Evolutionary conservation across 2,113 vertebrate genomes (phyloP).

Genomic region (Pelvicachromis taeniatus): DNA sequence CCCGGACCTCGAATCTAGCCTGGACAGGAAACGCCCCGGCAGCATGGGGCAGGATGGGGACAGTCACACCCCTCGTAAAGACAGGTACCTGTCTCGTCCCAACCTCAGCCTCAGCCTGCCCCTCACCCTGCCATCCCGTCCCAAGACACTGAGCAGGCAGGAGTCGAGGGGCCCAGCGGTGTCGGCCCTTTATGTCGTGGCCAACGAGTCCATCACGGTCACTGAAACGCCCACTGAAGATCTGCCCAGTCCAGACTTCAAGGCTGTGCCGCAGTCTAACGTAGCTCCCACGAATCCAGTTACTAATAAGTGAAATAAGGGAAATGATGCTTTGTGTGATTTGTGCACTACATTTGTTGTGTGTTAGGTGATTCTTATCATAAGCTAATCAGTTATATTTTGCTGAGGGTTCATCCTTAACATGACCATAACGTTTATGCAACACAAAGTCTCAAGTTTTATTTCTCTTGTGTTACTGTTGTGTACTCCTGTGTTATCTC

Average conservation of each 20-base stretch:
- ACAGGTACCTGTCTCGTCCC: conserved; percentile 83
- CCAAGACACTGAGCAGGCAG: conserved; percentile 67
- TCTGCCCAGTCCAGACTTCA: conserved; percentile 60
- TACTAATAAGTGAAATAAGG: conserved; percentile 11
- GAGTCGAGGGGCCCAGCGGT: conserved; percentile 63
- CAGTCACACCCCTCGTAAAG: conserved; percentile 85
- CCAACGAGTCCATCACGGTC: conserved; percentile 73
- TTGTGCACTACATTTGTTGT: conserved; percentile 24
- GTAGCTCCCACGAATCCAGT: not conserved
- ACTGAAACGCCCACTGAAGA: conserved; percentile 66
- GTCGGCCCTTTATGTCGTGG: conserved; percentile 75
- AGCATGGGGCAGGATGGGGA: conserved; percentile 88
- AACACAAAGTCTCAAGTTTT: not conserved
- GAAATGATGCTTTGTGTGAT: conserved; percentile 25
- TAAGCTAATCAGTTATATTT: conserved; percentile 19
- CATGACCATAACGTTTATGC: not conserved
- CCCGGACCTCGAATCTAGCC: conserved; percentile 73
- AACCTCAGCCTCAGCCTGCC: conserved; percentile 69
- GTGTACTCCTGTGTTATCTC: conserved; percentile 50
- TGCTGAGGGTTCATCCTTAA: conserved; percentile 5
- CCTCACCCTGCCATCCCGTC: conserved; percentile 53
- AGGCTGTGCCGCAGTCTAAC: conserved; percentile 39
- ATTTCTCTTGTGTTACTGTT: conserved; percentile 30
- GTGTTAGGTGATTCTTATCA: not conserved
- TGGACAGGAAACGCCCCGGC: conserved; percentile 86